Conservation (phyloP, 1,140 invertebrate species). For the Myzus persicae region DNA sequence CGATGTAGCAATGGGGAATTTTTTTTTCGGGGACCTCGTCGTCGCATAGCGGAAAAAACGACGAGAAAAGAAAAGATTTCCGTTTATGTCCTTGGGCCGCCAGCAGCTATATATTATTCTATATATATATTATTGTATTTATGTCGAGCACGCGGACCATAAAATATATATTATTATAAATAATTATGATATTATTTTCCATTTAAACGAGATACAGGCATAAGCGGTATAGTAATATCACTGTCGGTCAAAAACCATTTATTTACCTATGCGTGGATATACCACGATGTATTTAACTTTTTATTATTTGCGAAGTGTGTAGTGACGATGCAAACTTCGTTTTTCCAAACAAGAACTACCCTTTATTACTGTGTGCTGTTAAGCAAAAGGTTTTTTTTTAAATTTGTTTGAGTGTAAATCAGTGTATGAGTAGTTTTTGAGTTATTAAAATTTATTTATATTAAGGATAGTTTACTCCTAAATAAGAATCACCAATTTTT, state of each 20-base stretch:
- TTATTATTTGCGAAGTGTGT: background rate
- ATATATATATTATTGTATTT: background rate
- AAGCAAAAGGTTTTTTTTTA: background rate
- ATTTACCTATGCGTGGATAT: background rate
- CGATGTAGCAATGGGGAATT: slow-evolving; percentile 17
- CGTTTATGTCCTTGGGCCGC: background rate
- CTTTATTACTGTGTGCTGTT: background rate
- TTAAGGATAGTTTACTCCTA: background rate
- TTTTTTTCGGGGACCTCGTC: background rate
- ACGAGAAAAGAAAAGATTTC: background rate
- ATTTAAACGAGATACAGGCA: background rate
- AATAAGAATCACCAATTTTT: background rate
- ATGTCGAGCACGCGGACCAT: background rate
- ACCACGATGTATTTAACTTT: background rate
- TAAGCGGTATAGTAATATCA: background rate
- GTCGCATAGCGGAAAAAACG: background rate
- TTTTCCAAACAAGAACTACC: background rate
- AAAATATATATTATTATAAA: background rate
- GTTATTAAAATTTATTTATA: background rate
- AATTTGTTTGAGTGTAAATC: background rate
- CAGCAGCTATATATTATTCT: background rate
- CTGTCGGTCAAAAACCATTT: background rate
- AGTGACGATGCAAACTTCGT: background rate
- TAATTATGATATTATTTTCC: background rate
- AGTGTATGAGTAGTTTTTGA: background rate